Evolutionary conservation across 2,797 vertebrate genomes (phyloP).

Genomic region (Eospalax fontanierii): DNA sequence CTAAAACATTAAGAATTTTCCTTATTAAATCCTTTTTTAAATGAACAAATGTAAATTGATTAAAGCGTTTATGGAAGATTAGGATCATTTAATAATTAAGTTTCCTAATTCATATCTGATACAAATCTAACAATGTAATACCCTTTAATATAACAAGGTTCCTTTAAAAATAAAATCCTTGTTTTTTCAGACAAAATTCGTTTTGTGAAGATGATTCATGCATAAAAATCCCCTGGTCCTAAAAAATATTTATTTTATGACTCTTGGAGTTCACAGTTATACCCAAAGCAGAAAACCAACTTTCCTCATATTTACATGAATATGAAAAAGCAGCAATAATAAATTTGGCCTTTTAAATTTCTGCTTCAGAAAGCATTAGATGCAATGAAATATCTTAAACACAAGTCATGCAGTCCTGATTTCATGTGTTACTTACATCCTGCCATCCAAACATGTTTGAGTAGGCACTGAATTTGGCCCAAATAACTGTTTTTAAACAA

Average conservation of each 20-base stretch:
- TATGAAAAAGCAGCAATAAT: conserved; percentile 67
- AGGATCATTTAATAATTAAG: conserved; percentile 62
- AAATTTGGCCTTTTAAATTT: conserved; percentile 56
- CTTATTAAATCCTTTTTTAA: conserved; percentile 64
- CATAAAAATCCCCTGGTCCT: conserved; percentile 48
- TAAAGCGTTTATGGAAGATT: conserved; percentile 63
- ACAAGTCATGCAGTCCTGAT: background rate
- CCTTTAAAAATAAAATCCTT: conserved; percentile 55
- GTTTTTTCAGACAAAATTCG: conserved; percentile 55
- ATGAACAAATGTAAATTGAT: conserved; percentile 69
- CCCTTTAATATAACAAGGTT: conserved; percentile 29
- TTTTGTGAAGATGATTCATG: conserved; percentile 56
- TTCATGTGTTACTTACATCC: background rate
- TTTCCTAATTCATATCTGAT: conserved; percentile 64
- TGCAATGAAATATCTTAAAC: conserved; percentile 57
- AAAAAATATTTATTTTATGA: conserved; percentile 63
- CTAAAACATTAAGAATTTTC: conserved; percentile 61
- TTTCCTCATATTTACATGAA: conserved; percentile 65
- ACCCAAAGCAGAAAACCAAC: background rate
- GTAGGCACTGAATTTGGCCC: background rate
- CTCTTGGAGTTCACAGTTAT: conserved; percentile 1
- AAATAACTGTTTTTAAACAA: conserved; percentile 71
- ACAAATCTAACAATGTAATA: conserved; percentile 59
- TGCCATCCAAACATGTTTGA: background rate
- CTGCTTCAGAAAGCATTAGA: conserved; percentile 43